A percentile compares a stretch with the other conserved stretches of the same genome.
Conservation (phyloP, 2,888 invertebrate species). For the Biston stratarius region DNA sequence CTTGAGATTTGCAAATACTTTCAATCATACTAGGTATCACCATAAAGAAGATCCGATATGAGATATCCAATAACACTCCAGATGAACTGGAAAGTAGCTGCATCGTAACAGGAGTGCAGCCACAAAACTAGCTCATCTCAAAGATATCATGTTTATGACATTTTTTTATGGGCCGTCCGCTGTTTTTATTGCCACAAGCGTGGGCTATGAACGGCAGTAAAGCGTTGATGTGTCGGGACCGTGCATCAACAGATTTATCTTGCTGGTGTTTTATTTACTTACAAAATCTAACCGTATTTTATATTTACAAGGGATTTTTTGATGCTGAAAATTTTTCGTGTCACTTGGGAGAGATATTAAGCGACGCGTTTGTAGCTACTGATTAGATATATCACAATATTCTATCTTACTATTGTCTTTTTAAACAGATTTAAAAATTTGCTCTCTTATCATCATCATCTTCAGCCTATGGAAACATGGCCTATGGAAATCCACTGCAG, state of each 20-base stretch:
- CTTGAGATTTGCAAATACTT: not conserved
- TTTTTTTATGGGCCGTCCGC: constrained; percentile 62
- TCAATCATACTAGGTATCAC: not conserved
- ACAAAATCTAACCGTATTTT: constrained; percentile 23
- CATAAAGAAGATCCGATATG: constrained; percentile 14
- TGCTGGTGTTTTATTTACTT: constrained; percentile 31
- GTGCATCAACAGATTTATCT: constrained; percentile 37
- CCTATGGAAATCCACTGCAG: no score
- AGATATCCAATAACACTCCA: constrained; percentile 33
- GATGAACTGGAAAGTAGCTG: constrained; percentile 47
- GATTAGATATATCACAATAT: no score
- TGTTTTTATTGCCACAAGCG: constrained; percentile 61
- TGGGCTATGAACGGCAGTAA: constrained; percentile 55
- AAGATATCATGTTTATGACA: constrained; percentile 61
- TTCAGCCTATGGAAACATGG: no score
- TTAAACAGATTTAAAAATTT: no score
- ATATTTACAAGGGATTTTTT: constrained; percentile 5
- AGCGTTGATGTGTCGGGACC: constrained; percentile 56
- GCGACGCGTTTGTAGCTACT: no score
- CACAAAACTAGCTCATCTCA: constrained; percentile 57
- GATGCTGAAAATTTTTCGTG: constrained; percentile 1
- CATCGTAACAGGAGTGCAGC: constrained; percentile 56
- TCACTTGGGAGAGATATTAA: not conserved
- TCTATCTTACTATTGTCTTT: no score
- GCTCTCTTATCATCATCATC: no score